These are phyloP conservation scores for Catostomus latipinnis DNA, from an alignment of 2,797 vertebrate genomes.

Conservation along the genomic window DNA sequence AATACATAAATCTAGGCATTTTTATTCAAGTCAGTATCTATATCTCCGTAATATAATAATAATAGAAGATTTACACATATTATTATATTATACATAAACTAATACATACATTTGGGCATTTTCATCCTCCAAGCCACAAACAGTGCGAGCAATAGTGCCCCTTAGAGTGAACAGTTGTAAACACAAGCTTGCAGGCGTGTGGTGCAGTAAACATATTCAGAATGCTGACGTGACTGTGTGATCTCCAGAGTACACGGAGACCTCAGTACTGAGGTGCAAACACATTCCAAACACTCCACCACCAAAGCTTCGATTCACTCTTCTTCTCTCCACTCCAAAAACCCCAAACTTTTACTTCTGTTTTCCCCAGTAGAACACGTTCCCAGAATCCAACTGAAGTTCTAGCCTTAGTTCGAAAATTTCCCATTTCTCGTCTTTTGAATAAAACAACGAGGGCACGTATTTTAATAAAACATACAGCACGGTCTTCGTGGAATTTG, in stretches of 20 bases:
- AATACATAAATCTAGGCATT: no score
- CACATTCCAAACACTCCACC: constrained; percentile 5
- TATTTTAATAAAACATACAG: constrained; percentile 19
- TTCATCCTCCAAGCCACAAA: not conserved
- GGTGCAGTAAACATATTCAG: constrained; percentile 31
- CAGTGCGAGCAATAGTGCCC: constrained; percentile 3
- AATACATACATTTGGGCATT: not conserved
- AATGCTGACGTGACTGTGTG: constrained; percentile 34
- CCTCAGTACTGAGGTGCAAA: not conserved
- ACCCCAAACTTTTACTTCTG: not conserved
- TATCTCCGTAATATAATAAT: no score
- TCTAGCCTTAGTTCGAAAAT: not conserved
- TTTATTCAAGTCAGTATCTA: no score
- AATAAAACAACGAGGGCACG: constrained; percentile 20
- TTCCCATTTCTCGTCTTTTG: not conserved
- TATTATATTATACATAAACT: not conserved
- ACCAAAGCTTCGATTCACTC: not conserved
- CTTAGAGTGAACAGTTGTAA: constrained; percentile 3
- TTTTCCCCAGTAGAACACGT: not conserved
- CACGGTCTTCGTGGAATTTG: not conserved
- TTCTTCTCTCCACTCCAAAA: not conserved
- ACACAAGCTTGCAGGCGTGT: constrained; percentile 23
- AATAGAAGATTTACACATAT: no score
- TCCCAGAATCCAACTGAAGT: constrained; percentile 8
- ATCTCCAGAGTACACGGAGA: constrained; percentile 11